Conservation (phyloP, 2,797 vertebrate species). For the Meriones psammophilus region DNA sequence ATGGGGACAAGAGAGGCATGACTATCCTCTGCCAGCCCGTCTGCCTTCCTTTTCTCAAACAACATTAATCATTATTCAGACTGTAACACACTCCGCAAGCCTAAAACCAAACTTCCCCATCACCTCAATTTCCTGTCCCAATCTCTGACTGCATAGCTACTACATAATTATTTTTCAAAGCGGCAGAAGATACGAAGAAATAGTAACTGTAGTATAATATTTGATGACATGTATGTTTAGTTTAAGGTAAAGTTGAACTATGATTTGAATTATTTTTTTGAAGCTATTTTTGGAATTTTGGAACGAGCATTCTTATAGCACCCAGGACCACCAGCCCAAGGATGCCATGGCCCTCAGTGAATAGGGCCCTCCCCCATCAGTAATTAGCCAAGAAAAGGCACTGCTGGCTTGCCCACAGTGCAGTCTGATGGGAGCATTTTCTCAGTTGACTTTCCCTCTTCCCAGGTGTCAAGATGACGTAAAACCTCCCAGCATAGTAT, state of each 20-base stretch:
- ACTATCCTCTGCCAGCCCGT: background rate
- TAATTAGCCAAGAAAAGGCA: background rate
- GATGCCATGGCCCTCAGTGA: background rate
- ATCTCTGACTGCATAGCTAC: background rate
- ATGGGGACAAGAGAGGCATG: background rate
- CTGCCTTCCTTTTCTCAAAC: background rate
- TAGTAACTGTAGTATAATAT: background rate
- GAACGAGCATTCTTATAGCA: background rate
- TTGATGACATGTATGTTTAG: background rate
- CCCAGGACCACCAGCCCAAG: background rate
- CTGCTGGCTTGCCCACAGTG: background rate
- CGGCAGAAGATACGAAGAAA: background rate
- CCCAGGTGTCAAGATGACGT: background rate
- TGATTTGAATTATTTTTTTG: background rate
- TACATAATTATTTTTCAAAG: background rate
- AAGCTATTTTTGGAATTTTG: background rate
- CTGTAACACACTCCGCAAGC: background rate
- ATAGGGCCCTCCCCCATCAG: background rate
- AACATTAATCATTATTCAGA: background rate
- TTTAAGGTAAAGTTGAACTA: slow-evolving; percentile 25
- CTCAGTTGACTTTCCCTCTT: background rate
- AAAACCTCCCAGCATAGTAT: background rate
- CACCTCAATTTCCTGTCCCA: background rate
- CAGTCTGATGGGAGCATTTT: background rate
- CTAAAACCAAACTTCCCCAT: background rate